Evolutionary conservation across 1,140 invertebrate genomes (phyloP).

Genomic region (Druon quercuslanigerum): DNA sequence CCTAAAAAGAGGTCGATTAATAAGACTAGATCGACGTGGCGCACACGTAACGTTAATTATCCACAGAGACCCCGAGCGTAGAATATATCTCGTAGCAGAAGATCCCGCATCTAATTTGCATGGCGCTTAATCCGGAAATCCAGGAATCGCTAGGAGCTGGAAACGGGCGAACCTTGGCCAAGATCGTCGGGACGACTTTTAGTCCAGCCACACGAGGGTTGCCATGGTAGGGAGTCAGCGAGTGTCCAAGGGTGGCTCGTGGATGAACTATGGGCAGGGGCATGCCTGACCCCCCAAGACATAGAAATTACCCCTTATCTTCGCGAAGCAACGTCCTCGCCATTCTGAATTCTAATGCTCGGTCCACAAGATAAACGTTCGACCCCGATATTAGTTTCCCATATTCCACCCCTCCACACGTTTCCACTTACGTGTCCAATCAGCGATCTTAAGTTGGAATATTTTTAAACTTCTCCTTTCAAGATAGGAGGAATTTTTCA

Average conservation of each 20-base stretch:
- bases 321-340: constrained; percentile 62
- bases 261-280: constrained; percentile 68
- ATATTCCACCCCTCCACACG: constrained; percentile 33
- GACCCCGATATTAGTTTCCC: constrained; percentile 52
- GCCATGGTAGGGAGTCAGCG: constrained; percentile 46
- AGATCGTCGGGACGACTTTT: constrained; percentile 67
- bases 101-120: constrained; percentile 66
- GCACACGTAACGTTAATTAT: constrained; percentile 40
- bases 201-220: constrained; percentile 40
- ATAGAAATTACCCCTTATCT: constrained; percentile 73
- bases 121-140: constrained; percentile 56
- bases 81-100: constrained; percentile 56
- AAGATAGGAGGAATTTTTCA: not conserved
- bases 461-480: not conserved
- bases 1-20: constrained; percentile 35
- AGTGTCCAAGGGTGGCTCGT: constrained; percentile 52
- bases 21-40: constrained; percentile 27
- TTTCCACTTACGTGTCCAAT: constrained; percentile 38
- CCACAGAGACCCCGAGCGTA: constrained; percentile 34
- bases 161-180: constrained; percentile 45
- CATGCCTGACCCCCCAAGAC: constrained; percentile 60
- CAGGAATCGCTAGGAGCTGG: constrained; percentile 34
- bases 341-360: constrained; percentile 70
- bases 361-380: constrained; percentile 70
- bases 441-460: constrained; percentile 13